Conservation (phyloP, 2,797 vertebrate genomes). For the Cichlasoma orientale region DNA sequence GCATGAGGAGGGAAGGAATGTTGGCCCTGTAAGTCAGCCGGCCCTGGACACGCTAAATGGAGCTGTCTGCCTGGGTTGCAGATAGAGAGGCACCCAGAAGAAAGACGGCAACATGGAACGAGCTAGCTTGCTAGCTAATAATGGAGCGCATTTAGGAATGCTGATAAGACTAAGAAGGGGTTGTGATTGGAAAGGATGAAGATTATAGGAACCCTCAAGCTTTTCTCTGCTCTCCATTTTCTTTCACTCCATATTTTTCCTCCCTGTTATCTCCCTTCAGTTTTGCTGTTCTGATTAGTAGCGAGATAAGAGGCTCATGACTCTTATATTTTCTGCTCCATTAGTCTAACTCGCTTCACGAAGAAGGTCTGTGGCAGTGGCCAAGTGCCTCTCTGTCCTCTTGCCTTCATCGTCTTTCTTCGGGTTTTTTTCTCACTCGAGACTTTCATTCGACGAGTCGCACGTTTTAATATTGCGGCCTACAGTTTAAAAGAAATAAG, state of each 20-base stretch:
- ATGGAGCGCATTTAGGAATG: conserved; percentile 52
- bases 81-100: conserved; percentile 49
- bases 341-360: conserved; percentile 61
- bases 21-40: conserved; percentile 37
- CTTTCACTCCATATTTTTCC: conserved; percentile 32
- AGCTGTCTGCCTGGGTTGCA: conserved; percentile 59
- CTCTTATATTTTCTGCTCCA: conserved; percentile 76
- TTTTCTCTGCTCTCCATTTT: conserved; percentile 27
- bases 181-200: conserved; percentile 53
- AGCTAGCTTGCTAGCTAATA: conserved; percentile 48
- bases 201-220: conserved; percentile 57
- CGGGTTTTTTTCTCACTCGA: conserved; percentile 28
- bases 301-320: conserved; percentile 64
- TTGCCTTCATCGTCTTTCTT: conserved; percentile 22
- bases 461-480: neutral
- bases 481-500: neutral
- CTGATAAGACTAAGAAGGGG: conserved; percentile 52
- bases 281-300: conserved; percentile 60
- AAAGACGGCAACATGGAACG: conserved; percentile 19
- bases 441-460: neutral
- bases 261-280: conserved; percentile 44
- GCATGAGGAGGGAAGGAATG: conserved; percentile 48
- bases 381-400: conserved; percentile 32
- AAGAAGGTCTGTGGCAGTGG: conserved; percentile 42
- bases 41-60: conserved; percentile 59